Percentiles rank a stretch among this genome's conserved stretches.
phyloP scores from a whole-genome alignment of 2,888 invertebrate genomes.

The Troilus luridus region DNA sequence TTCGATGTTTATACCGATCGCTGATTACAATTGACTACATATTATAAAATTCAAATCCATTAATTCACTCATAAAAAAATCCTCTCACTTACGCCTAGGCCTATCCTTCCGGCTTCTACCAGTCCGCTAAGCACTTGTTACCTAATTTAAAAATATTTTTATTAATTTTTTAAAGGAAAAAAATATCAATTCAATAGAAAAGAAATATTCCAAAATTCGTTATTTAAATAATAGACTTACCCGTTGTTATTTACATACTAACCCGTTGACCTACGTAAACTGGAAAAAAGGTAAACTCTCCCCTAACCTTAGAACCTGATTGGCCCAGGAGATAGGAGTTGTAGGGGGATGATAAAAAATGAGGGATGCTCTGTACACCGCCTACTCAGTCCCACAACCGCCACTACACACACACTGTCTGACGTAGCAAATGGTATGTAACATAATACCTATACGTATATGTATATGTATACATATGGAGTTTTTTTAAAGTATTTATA shows the following conservation, averaged over 20 bases:
- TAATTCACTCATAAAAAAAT: no score
- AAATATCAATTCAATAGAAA: no score
- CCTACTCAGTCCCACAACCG: background rate
- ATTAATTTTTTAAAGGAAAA: no score
- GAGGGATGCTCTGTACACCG: background rate
- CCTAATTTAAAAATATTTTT: no score
- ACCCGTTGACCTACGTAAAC: slow-evolving; percentile 16
- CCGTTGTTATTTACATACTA: background rate
- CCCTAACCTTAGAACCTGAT: slow-evolving; percentile 19
- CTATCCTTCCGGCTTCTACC: no score
- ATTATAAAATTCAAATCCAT: no score
- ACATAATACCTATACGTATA: background rate
- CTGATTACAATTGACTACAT: no score
- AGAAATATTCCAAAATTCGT: background rate
- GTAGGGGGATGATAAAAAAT: slow-evolving; percentile 38
- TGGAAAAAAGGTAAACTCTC: background rate
- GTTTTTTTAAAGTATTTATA: background rate
- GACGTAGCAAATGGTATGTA: slow-evolving; percentile 17
- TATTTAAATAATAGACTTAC: background rate
- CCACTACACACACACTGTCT: background rate
- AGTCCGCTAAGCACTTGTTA: no score
- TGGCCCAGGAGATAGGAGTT: background rate
- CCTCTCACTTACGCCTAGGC: no score
- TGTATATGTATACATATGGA: background rate
- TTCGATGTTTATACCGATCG: no score